phyloP scores from a whole-genome alignment of 1,140 invertebrate genomes.

The Achatina immaculata region DNA sequence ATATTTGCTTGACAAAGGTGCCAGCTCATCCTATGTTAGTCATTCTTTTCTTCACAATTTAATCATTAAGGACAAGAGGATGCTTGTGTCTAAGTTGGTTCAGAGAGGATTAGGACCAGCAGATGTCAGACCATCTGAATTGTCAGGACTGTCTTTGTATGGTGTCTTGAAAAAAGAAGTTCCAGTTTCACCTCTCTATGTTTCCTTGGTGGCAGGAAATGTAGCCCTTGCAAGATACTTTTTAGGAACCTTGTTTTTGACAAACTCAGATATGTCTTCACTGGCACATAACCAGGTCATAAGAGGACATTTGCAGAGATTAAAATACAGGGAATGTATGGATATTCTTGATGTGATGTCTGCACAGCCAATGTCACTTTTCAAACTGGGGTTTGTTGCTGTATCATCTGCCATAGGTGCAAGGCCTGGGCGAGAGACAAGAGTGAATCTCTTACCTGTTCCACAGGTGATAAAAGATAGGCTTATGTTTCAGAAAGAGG shows the following conservation, averaged over 20 bases:
- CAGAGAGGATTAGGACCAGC: too few relatives aligned
- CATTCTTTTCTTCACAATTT: background rate
- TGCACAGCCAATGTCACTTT: background rate
- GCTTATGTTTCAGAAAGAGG: too few relatives aligned
- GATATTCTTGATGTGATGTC: background rate
- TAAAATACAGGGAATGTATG: background rate
- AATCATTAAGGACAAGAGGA: background rate
- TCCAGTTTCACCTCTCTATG: background rate
- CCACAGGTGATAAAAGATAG: too few relatives aligned
- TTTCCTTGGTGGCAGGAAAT: background rate
- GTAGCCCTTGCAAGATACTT: background rate
- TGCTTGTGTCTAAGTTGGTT: background rate
- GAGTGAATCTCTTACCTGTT: too few relatives aligned
- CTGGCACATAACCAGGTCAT: background rate
- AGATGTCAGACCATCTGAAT: background rate
- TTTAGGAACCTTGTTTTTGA: background rate
- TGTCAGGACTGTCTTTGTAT: background rate
- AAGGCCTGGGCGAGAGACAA: too few relatives aligned
- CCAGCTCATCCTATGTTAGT: background rate
- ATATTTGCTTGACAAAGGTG: background rate
- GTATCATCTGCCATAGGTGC: background rate
- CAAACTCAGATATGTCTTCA: background rate
- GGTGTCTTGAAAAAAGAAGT: too few relatives aligned
- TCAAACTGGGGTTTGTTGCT: background rate
- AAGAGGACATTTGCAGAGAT: background rate